phyloP scores from a whole-genome alignment of 1,140 invertebrate genomes.

The Phortica variegata region DNA sequence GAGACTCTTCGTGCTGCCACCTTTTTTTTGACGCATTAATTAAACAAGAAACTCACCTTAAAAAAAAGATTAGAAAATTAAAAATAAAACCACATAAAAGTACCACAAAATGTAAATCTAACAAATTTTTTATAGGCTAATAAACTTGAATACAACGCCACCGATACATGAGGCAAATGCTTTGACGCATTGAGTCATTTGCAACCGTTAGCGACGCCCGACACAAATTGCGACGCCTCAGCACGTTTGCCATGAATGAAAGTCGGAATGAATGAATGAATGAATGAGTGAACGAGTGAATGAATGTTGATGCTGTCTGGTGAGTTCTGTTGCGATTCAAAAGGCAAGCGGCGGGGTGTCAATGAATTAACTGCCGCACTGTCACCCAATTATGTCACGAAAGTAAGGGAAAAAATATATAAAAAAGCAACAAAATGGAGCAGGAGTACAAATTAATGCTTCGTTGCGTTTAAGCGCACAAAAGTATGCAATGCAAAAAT shows the following conservation, averaged over 20 bases:
- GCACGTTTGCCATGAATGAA: no score
- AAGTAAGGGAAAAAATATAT: constrained; percentile 5
- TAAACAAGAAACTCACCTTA: no score
- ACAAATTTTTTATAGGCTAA: constrained; percentile 54
- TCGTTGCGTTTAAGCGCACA: constrained; percentile 50
- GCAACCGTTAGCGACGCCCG: constrained; percentile 1
- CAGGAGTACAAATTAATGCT: constrained; percentile 50
- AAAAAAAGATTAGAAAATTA: no score
- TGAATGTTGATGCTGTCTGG: no score
- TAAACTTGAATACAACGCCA: constrained; percentile 43
- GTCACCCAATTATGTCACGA: constrained; percentile 54
- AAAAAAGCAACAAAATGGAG: constrained; percentile 2
- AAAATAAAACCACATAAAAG: no score
- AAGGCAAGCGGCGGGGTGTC: no score
- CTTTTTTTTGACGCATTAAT: no score
- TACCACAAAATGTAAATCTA: constrained; percentile 46
- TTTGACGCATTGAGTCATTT: background rate
- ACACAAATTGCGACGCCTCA: no score
- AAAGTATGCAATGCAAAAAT: constrained; percentile 41
- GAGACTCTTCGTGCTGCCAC: no score
- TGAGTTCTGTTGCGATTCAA: no score
- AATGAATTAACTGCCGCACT: constrained; percentile 47
- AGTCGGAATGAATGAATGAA: no score
- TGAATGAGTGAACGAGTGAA: no score
- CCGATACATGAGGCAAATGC: background rate